Evolutionary conservation across 2,888 invertebrate species (phyloP).

Genomic region (Cabera pusaria): DNA sequence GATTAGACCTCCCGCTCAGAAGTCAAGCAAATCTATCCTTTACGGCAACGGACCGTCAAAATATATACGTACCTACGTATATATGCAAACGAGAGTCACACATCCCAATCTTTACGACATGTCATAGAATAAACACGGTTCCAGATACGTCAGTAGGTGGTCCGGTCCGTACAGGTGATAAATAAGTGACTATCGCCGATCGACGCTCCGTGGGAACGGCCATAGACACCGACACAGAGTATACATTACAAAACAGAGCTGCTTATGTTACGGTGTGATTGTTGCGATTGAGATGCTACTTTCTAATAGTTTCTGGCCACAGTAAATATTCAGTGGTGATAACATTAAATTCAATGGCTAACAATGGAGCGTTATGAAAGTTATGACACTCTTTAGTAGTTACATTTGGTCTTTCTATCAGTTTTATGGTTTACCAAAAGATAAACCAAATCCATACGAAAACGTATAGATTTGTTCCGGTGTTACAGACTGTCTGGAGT

Average conservation of each 20-base stretch:
- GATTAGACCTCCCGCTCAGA: too few relatives aligned
- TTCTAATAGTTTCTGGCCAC: slow-evolving; percentile 21
- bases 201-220: slow-evolving; percentile 44
- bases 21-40: too few relatives aligned
- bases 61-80: too few relatives aligned
- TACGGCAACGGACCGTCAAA: too few relatives aligned
- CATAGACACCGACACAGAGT: slow-evolving; percentile 4
- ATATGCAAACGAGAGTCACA: too few relatives aligned
- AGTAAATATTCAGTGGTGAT: slow-evolving; percentile 14
- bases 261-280: slow-evolving; percentile 31
- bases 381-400: too few relatives aligned
- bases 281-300: slow-evolving; percentile 20
- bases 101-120: slow-evolving; percentile 12
- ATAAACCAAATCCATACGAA: too few relatives aligned
- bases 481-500: too few relatives aligned
- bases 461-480: too few relatives aligned
- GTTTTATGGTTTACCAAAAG: too few relatives aligned
- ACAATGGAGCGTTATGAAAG: slow-evolving; percentile 4
- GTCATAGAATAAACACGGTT: slow-evolving; percentile 7
- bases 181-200: slow-evolving; percentile 50
- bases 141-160: slow-evolving; percentile 32
- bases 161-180: slow-evolving; percentile 53
- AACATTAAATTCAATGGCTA: slow-evolving; percentile 5
- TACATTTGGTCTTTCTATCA: too few relatives aligned
- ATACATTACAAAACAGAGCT: slow-evolving; percentile 39